Evolutionary conservation across 2,113 vertebrate genomes (phyloP).

Genomic region (Menura novaehollandiae): DNA sequence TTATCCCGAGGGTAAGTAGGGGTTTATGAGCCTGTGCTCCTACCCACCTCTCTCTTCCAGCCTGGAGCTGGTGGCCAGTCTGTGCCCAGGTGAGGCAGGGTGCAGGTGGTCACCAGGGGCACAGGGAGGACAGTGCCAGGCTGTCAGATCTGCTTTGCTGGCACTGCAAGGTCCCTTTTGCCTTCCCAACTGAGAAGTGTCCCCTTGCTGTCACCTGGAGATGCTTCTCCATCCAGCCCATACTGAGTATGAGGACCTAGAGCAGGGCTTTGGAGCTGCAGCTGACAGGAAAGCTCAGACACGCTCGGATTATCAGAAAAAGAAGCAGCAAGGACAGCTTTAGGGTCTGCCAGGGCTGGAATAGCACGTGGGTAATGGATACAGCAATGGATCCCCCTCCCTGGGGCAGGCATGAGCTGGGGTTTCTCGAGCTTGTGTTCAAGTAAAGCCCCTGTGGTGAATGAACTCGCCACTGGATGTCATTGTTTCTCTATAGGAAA

Average conservation of each 20-base stretch:
- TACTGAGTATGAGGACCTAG: background rate
- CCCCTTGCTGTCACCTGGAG: background rate
- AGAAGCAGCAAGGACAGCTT: background rate
- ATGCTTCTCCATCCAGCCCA: background rate
- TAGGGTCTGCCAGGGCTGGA: background rate
- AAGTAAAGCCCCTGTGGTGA: constrained; percentile 12
- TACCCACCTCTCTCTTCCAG: background rate
- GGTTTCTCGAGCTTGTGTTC: background rate
- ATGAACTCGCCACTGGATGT: constrained; percentile 70
- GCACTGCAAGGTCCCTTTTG: background rate
- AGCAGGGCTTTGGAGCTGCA: background rate
- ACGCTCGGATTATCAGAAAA: background rate
- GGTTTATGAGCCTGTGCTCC: background rate
- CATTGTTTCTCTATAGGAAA: constrained; percentile 70
- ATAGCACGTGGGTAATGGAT: background rate
- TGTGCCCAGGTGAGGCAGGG: background rate
- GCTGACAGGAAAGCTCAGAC: background rate
- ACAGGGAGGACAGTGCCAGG: background rate
- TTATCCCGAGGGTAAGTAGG: background rate
- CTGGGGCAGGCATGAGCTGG: background rate
- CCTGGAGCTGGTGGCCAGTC: background rate
- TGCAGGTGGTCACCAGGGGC: background rate
- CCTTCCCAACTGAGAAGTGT: background rate
- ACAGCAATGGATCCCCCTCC: background rate
- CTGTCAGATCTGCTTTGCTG: background rate